These are phyloP conservation scores for Spermophilus dauricus DNA, from an alignment of 2,113 vertebrate genomes.

Conservation along the genomic window DNA sequence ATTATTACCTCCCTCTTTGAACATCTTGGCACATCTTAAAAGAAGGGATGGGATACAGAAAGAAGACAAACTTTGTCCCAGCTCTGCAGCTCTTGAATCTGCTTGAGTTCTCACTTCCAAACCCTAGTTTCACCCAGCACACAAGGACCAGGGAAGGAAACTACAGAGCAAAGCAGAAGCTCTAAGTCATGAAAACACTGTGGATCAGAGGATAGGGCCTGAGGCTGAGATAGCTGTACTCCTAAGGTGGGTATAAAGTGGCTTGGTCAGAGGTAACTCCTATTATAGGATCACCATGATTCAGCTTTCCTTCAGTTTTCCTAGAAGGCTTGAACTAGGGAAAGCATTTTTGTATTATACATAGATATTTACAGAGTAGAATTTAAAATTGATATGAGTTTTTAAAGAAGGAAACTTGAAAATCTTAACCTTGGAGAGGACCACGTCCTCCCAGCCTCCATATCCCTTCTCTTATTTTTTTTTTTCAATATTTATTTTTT, in stretches of 20 bases:
- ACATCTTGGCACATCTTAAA: not conserved
- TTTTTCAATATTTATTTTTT: too few relatives aligned
- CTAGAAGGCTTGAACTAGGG: not conserved
- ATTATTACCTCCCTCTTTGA: not conserved
- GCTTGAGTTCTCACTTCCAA: not conserved
- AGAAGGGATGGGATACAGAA: not conserved
- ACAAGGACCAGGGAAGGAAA: not conserved
- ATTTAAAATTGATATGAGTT: not conserved
- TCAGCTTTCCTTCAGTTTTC: not conserved
- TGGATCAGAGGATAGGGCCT: not conserved
- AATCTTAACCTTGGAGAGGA: not conserved
- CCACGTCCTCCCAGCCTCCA: not conserved
- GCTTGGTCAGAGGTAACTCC: not conserved
- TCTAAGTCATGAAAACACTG: not conserved
- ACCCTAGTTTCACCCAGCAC: not conserved
- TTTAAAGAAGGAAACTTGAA: not conserved
- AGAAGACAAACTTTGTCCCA: not conserved
- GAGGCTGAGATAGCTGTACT: not conserved
- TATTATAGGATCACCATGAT: not conserved
- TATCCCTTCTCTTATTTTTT: not conserved
- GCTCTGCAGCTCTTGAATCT: not conserved
- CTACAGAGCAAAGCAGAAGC: not conserved
- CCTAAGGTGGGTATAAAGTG: not conserved
- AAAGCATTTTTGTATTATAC: conserved; percentile 1
- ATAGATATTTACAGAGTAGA: not conserved